A percentile compares a stretch with the other conserved stretches of the same genome.
Evolutionary conservation across 1,140 invertebrate genomes (phyloP).

Genomic region (Geopemphigus sp.): DNA sequence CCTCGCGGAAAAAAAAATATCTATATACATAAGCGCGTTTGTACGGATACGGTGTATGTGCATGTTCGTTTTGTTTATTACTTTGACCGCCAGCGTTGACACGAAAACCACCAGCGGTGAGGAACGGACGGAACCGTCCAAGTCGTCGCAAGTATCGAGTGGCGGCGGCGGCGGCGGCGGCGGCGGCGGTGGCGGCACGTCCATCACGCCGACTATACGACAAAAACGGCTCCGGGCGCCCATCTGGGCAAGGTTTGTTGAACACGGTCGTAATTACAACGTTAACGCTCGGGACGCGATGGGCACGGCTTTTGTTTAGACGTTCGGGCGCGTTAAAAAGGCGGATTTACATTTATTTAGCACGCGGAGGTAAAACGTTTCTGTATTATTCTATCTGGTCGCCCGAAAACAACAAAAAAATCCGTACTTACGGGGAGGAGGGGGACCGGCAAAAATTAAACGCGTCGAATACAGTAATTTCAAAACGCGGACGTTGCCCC

Average conservation of each 20-base stretch:
- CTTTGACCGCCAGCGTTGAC: not conserved
- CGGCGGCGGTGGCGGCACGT: not conserved
- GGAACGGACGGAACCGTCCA: constrained; percentile 7
- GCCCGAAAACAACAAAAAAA: too few relatives aligned
- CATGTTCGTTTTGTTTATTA: not conserved
- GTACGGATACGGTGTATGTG: not conserved
- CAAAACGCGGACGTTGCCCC: too few relatives aligned
- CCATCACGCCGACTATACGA: not conserved
- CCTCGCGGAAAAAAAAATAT: not conserved
- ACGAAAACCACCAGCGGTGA: constrained; percentile 13
- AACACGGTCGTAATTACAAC: not conserved
- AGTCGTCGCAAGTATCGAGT: not conserved
- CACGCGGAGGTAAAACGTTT: too few relatives aligned
- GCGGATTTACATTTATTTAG: too few relatives aligned
- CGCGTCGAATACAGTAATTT: too few relatives aligned
- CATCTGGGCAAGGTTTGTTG: constrained; percentile 53
- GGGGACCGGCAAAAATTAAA: too few relatives aligned
- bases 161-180: not conserved
- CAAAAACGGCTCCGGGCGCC: constrained; percentile 52
- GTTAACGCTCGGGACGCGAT: too few relatives aligned
- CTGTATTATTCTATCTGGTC: too few relatives aligned
- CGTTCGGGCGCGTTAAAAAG: not conserved
- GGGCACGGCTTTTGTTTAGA: not conserved
- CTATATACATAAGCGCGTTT: not conserved
- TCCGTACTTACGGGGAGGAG: too few relatives aligned